phyloP scores from a whole-genome alignment of 1,140 invertebrate species.

The Cecropterus lyciades region DNA sequence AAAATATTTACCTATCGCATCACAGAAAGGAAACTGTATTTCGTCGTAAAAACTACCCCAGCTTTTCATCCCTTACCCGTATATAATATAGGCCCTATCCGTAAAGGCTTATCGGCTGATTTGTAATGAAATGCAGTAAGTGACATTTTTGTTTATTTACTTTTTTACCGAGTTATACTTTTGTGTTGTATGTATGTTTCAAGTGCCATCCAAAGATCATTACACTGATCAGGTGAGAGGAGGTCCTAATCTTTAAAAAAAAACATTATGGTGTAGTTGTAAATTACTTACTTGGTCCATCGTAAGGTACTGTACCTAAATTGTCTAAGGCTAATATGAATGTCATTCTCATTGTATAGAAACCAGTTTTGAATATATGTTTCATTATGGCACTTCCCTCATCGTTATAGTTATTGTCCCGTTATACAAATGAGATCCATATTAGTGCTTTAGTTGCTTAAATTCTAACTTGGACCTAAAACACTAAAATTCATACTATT shows the following conservation, averaged over 20 bases:
- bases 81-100: constrained; percentile 55
- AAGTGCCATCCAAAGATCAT: not conserved
- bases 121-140: constrained; percentile 36
- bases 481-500: too few relatives aligned
- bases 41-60: constrained; percentile 75
- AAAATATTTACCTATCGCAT: constrained; percentile 69
- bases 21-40: constrained; percentile 67
- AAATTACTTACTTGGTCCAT: too few relatives aligned
- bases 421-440: too few relatives aligned
- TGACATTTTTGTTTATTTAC: constrained; percentile 28
- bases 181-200: not conserved
- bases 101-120: constrained; percentile 54
- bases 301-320: too few relatives aligned
- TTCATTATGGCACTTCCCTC: too few relatives aligned
- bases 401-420: too few relatives aligned
- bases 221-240: not conserved
- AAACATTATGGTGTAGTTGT: not conserved
- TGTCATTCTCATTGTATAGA: too few relatives aligned
- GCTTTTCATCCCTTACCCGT: constrained; percentile 63
- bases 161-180: too few relatives aligned
- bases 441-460: too few relatives aligned
- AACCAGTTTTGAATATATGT: too few relatives aligned
- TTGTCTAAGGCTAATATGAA: too few relatives aligned
- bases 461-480: too few relatives aligned
- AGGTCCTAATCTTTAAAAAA: not conserved